Percentiles rank a stretch among this genome's conserved stretches.
phyloP scores from a whole-genome alignment of 2,113 vertebrate genomes.

The Thermophis baileyi region DNA sequence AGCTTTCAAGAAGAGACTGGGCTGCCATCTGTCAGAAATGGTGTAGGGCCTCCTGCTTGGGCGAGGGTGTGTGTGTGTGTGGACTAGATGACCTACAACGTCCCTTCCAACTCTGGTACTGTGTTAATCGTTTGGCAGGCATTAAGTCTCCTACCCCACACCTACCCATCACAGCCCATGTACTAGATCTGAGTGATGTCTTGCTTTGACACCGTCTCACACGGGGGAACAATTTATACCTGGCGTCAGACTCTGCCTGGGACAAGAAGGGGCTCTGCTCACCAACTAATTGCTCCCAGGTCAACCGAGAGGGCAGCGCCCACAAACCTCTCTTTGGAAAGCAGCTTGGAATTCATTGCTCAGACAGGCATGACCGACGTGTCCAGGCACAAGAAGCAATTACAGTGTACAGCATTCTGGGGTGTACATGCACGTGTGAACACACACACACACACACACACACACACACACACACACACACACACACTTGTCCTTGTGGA shows the following conservation, averaged over 20 bases:
- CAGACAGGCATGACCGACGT: accelerated
- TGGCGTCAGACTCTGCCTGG: not conserved
- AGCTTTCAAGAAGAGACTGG: no score
- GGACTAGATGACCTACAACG: no score
- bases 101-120: no score
- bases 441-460: no score
- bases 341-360: not conserved
- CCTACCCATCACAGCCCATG: not conserved
- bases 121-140: not conserved
- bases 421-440: not conserved
- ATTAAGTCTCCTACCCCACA: not conserved
- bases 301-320: not conserved
- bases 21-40: no score
- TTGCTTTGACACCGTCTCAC: not conserved
- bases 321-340: not conserved
- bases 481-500: not conserved
- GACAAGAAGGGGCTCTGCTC: no score
- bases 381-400: not conserved
- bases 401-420: not conserved
- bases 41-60: no score
- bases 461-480: no score
- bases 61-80: no score
- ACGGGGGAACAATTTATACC: not conserved
- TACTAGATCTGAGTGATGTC: accelerated
- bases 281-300: not conserved